A percentile compares a stretch with the other conserved stretches of the same genome.
These are phyloP conservation scores for Apis laboriosa DNA, from an alignment of 1,140 invertebrate species.

Conservation along the genomic window DNA sequence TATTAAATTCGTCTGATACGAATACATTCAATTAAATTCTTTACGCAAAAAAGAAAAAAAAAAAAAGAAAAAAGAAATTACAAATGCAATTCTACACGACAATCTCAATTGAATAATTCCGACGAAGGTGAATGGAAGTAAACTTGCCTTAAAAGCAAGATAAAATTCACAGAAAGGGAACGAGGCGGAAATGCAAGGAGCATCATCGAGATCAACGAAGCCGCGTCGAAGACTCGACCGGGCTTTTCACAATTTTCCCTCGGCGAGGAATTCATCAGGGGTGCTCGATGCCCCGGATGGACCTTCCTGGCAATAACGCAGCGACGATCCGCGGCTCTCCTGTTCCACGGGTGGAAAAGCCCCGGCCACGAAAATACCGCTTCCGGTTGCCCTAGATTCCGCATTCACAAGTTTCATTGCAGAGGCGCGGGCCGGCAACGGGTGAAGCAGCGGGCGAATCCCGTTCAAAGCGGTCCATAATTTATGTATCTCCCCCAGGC, in stretches of 20 bases:
- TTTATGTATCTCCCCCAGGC: constrained; percentile 60
- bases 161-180: neutral
- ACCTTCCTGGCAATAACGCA: constrained; percentile 42
- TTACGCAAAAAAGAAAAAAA: too few species aligned
- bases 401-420: constrained; percentile 59
- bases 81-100: too few species aligned
- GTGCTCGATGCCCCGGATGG: constrained; percentile 5
- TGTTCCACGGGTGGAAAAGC: constrained; percentile 56
- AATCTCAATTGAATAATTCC: too few species aligned
- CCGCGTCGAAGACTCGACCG: neutral
- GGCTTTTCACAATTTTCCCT: neutral
- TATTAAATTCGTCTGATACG: too few species aligned
- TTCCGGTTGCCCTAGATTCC: constrained; percentile 69
- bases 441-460: constrained; percentile 46
- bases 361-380: constrained; percentile 65
- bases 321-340: constrained; percentile 36
- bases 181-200: neutral
- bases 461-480: constrained; percentile 66
- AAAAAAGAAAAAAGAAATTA: too few species aligned
- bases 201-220: neutral
- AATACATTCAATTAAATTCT: too few species aligned
- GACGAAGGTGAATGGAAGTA: too few species aligned
- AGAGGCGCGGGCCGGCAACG: constrained; percentile 16
- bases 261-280: neutral
- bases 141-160: too few species aligned